phyloP scores from a whole-genome alignment of 1,140 invertebrate genomes.

The Apis cerana region DNA sequence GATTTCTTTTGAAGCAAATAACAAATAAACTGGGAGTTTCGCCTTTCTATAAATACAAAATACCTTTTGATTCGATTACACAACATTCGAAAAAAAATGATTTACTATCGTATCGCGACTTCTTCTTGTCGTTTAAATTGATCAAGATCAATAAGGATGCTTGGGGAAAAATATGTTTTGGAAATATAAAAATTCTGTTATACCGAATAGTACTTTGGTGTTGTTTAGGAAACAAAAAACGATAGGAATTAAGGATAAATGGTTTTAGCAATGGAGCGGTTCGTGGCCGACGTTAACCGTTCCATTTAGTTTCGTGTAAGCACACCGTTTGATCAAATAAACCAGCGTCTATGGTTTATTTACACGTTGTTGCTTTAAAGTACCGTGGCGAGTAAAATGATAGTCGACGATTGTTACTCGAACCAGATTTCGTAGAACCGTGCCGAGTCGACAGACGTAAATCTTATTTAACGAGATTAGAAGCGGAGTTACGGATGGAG shows the following conservation, averaged over 20 bases:
- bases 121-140: no score
- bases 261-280: not conserved
- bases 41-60: no score
- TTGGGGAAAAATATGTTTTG: not conserved
- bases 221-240: not conserved
- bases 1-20: no score
- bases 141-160: no score
- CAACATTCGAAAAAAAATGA: no score
- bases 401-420: constrained; percentile 67
- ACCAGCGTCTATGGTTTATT: constrained; percentile 67
- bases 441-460: constrained; percentile 48
- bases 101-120: no score
- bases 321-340: constrained; percentile 37
- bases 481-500: constrained; percentile 8
- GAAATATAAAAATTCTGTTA: no score
- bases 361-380: constrained; percentile 64
- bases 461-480: constrained; percentile 57
- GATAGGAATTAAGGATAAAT: not conserved
- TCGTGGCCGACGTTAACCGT: constrained; percentile 10
- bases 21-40: no score
- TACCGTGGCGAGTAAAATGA: constrained; percentile 70
- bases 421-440: constrained; percentile 62
- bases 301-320: constrained; percentile 28
- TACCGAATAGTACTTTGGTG: no score
- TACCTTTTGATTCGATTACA: no score